phyloP scores from a whole-genome alignment of 2,888 invertebrate species.

The Strigamia transsilvanica region DNA sequence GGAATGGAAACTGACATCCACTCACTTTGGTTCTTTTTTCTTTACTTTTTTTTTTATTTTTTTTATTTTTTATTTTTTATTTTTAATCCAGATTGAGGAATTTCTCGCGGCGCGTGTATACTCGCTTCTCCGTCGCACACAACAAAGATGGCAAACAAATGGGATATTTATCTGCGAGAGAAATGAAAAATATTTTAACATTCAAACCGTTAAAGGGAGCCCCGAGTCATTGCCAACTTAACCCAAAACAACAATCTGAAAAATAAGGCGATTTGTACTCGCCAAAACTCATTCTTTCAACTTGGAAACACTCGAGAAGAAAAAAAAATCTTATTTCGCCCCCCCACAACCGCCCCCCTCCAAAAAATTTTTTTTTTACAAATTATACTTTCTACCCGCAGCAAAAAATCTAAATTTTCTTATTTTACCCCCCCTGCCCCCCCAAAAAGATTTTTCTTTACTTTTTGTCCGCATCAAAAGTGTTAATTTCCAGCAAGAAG shows the following conservation, averaged over 20 bases:
- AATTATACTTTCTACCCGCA: background rate
- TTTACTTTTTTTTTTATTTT: no score
- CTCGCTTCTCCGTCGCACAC: background rate
- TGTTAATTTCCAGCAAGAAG: background rate
- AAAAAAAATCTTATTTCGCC: no score
- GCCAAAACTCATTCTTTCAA: conserved; percentile 35
- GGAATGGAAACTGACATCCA: background rate
- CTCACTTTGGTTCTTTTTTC: background rate
- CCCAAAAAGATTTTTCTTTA: no score
- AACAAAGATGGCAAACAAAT: conserved; percentile 24
- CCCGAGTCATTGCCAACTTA: conserved; percentile 20
- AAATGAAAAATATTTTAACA: conserved; percentile 29
- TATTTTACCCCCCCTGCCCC: no score
- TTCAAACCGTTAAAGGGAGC: background rate
- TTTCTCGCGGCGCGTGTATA: no score
- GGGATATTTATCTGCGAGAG: conserved; percentile 12
- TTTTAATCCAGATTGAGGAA: background rate
- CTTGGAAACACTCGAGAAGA: background rate
- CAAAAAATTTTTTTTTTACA: background rate
- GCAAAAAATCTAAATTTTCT: background rate
- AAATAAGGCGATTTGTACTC: conserved; percentile 38
- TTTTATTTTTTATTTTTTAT: no score
- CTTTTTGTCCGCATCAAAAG: background rate
- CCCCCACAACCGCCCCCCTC: no score
- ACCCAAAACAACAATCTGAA: conserved; percentile 35